phyloP scores from a whole-genome alignment of 1,140 invertebrate species.

The Zaprionus taronus region DNA sequence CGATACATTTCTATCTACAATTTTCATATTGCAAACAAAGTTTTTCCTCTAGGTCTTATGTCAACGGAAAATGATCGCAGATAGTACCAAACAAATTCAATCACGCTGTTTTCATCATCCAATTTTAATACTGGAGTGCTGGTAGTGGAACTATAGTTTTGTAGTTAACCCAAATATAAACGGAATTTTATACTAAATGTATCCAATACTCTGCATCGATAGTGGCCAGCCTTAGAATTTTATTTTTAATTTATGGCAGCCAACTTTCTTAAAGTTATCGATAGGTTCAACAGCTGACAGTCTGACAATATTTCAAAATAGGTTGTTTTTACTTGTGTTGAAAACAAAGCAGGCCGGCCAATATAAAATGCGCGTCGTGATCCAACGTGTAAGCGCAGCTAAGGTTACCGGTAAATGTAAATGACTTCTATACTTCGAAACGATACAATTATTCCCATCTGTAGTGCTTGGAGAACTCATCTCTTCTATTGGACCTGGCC shows the following conservation, averaged over 20 bases:
- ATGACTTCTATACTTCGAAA: neutral
- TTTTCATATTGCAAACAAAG: too few species aligned
- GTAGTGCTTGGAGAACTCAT: conserved; percentile 92
- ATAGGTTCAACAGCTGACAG: neutral
- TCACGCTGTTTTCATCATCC: too few species aligned
- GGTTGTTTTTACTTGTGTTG: neutral
- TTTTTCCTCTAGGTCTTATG: too few species aligned
- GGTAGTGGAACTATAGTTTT: too few species aligned
- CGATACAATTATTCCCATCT: conserved; percentile 62
- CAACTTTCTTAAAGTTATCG: neutral
- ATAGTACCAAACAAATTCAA: too few species aligned
- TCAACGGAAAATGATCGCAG: too few species aligned
- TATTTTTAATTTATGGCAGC: too few species aligned
- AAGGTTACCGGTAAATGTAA: conserved; percentile 88
- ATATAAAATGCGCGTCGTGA: conserved; percentile 85
- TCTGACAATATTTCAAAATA: neutral
- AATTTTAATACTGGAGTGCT: too few species aligned
- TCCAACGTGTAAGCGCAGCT: conserved; percentile 90
- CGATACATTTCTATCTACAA: neutral
- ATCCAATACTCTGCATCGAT: too few species aligned
- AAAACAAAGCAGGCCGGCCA: neutral
- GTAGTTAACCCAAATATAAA: too few species aligned
- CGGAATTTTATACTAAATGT: too few species aligned
- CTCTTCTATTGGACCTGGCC: conserved; percentile 92
- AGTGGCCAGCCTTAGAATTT: too few species aligned